These are phyloP conservation scores for Pimephales promelas DNA, from an alignment of 2,113 vertebrate species.

Conservation along the genomic window DNA sequence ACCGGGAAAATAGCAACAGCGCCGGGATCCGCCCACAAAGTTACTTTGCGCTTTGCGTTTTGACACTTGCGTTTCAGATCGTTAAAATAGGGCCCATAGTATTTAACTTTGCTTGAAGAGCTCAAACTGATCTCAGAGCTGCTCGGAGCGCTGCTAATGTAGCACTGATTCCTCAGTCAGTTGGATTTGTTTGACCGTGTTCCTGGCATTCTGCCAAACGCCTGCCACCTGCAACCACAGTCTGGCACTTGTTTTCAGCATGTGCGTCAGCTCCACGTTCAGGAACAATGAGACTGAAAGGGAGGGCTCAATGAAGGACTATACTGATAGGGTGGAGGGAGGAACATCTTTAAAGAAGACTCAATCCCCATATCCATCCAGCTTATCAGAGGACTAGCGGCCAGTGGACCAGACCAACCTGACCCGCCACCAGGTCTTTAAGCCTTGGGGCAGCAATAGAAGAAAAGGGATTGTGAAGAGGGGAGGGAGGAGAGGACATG, in stretches of 20 bases:
- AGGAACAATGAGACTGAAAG: background rate
- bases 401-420: conserved; percentile 40
- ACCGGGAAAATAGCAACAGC: too few species aligned
- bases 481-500: conserved; percentile 46
- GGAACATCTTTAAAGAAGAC: conserved; percentile 44
- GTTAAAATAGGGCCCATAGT: too few species aligned
- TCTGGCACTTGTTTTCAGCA: conserved; percentile 3
- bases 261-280: background rate
- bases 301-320: background rate
- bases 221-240: conserved; percentile 18
- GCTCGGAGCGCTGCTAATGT: background rate
- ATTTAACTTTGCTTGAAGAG: background rate
- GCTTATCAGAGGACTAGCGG: conserved; percentile 43
- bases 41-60: too few species aligned
- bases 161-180: conserved; percentile 4
- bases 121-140: conserved; percentile 15
- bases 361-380: conserved; percentile 48
- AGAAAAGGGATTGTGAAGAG: conserved; percentile 1
- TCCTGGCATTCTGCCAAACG: background rate
- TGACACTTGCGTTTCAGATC: too few species aligned
- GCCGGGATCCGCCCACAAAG: too few species aligned
- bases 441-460: background rate
- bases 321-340: conserved; percentile 9
- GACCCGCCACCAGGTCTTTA: conserved; percentile 11
- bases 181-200: conserved; percentile 11